phyloP scores from a whole-genome alignment of 2,797 vertebrate species.

The Heteromormyrus szaboi region DNA sequence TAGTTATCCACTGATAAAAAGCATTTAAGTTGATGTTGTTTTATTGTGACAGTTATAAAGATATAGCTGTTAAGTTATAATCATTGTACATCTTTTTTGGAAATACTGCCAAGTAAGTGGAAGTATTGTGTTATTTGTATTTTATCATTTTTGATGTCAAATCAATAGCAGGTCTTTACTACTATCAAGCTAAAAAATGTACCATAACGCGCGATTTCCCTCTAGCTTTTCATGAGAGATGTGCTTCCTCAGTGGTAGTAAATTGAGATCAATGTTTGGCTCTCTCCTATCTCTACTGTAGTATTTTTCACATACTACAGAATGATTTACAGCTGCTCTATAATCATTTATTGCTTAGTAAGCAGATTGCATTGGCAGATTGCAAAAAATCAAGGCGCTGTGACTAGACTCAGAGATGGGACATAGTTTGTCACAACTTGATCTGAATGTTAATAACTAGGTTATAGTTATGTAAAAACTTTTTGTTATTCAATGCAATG shows the following conservation, averaged over 20 bases:
- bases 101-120: not conserved
- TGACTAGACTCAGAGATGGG: not conserved
- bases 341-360: not conserved
- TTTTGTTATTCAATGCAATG: not conserved
- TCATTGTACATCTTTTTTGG: not conserved
- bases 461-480: not conserved
- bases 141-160: not conserved
- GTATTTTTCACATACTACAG: not conserved
- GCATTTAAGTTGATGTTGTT: not conserved
- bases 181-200: not conserved
- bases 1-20: not conserved
- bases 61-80: not conserved
- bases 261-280: not conserved
- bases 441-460: not conserved
- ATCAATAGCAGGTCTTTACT: slow-evolving; percentile 1
- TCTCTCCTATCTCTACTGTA: not conserved
- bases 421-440: not conserved
- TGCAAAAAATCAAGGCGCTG: not conserved
- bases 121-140: not conserved
- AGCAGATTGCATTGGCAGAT: not conserved
- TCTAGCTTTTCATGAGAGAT: not conserved
- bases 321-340: not conserved
- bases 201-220: not conserved
- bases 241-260: not conserved
- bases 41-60: not conserved